Evolutionary conservation across 2,113 vertebrate species (phyloP), one percentile per base, ranked within the genome.

Genomic region (Hymenochirus boettgeri): DNA sequence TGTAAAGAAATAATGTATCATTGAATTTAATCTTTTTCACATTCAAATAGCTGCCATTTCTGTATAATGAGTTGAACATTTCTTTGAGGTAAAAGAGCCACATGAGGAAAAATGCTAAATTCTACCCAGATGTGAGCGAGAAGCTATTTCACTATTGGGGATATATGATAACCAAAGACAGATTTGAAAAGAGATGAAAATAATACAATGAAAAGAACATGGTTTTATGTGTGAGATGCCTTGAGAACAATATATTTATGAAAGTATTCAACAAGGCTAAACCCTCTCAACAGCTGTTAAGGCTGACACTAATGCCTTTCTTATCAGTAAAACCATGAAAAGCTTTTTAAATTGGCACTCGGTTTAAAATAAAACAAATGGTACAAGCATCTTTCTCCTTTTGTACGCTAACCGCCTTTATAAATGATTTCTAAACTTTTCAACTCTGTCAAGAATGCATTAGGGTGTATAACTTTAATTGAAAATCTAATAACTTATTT

Each of bases 121-220:
- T 55, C 23, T 31, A 9, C 10, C 21, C 60, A 48, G 37, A 61
- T 70, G 47, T 61, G 19, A 35, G 55, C 21, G 46, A 62, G 37
- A 48, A 46, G 47, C 23, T n/a, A 46, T 29, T 57, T 62, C 33
- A 45, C 24, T 22, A 51, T 27, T 31, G 29, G 18, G 12, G 21
- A 52, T 69, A 48, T 52, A 52, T 51, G 29, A 62, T 61, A 45
- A 63, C 33, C 35, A 52, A 52, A 52, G 50, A 35, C 60, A 62
- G 47, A 50, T 18, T 50, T 61, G 18, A 53, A 19, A 42, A 33
- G 18, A 42, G 55, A 55, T 42, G 51, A 37, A 55, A 62, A 64
- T 11, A 55, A 46, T 45, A 17, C 35, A 53, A 46, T 64, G 52
- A 55, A 54, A 63, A 33, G 31, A 55, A 39, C 48, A 62, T 42